A percentile compares a stretch with the other conserved stretches of the same genome.
phyloP scores from a whole-genome alignment of 2,888 invertebrate species.

The Portevinia maculata region DNA sequence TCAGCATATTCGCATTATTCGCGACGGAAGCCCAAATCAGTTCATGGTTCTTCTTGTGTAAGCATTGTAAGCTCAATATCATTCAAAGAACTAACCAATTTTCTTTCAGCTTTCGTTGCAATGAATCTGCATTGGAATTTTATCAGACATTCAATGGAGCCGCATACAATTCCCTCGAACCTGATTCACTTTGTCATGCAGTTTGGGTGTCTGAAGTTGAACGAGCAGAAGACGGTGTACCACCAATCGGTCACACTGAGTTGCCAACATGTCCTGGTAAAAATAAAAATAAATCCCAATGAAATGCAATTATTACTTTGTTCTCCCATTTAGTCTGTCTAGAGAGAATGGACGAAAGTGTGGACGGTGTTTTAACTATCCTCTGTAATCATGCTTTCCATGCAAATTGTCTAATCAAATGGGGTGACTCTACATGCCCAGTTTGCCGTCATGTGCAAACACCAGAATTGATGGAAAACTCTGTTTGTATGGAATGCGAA shows the following conservation, averaged over 20 bases:
- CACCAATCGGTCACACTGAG: conserved; percentile 93
- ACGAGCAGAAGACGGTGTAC: conserved; percentile 89
- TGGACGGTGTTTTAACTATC: conserved; percentile 98
- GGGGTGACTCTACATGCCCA: conserved; percentile 98
- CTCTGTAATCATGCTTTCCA: conserved; percentile 99
- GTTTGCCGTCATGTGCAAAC: conserved; percentile 92
- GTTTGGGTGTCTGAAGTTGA: conserved; percentile 98
- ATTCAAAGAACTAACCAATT: not conserved
- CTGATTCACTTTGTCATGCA: conserved; percentile 94
- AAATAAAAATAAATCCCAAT: not conserved
- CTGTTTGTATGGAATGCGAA: conserved; percentile 85
- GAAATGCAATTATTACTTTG: not conserved
- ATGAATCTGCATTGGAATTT: conserved; percentile 94
- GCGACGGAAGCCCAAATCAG: conserved; percentile 96
- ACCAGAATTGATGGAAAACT: conserved; percentile 85
- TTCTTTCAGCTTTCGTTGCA: conserved; percentile 85
- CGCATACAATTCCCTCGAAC: conserved; percentile 96
- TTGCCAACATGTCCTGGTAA: conserved; percentile 97
- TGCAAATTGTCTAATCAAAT: conserved; percentile 96
- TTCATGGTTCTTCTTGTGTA: conserved; percentile 94
- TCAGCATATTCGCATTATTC: conserved; percentile 94
- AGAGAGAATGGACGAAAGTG: conserved; percentile 99
- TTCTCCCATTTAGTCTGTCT: conserved; percentile 78
- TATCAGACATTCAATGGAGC: conserved; percentile 96
- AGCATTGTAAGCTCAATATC: conserved; percentile 21